Percentiles rank a stretch among this genome's conserved stretches.
phyloP scores from a whole-genome alignment of 2,797 vertebrate species.

The Myripristis murdjan region DNA sequence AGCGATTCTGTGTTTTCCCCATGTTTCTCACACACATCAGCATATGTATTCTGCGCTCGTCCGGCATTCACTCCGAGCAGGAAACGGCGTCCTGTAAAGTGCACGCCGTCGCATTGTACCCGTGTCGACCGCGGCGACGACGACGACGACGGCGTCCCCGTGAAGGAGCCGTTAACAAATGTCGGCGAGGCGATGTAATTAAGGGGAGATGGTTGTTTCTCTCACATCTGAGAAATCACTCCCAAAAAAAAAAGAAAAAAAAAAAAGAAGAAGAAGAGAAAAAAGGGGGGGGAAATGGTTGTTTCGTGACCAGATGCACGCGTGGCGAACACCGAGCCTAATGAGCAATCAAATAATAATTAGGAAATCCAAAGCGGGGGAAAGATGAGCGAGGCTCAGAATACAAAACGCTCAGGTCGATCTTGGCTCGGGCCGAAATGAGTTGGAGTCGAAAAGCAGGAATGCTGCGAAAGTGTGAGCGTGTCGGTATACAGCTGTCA shows the following conservation, averaged over 20 bases:
- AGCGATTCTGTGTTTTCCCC: slow-evolving; percentile 37
- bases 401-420: slow-evolving; percentile 74
- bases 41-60: background rate
- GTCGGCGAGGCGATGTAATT: slow-evolving; percentile 71
- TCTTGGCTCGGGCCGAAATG: slow-evolving; percentile 32
- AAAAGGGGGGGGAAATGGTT: too few relatives aligned
- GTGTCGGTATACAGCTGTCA: too few relatives aligned
- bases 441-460: slow-evolving; percentile 6
- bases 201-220: slow-evolving; percentile 62
- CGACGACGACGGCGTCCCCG: too few relatives aligned
- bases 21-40: slow-evolving; percentile 19
- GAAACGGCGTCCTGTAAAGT: too few relatives aligned
- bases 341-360: slow-evolving; percentile 88
- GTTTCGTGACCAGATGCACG: slow-evolving; percentile 75
- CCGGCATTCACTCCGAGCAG: too few relatives aligned
- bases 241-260: slow-evolving; percentile 33
- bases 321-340: slow-evolving; percentile 70
- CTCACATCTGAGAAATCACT: slow-evolving; percentile 52
- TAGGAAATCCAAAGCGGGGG: slow-evolving; percentile 75
- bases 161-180: slow-evolving; percentile 54
- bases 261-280: too few relatives aligned
- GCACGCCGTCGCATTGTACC: too few relatives aligned
- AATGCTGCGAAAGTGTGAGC: background rate
- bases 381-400: slow-evolving; percentile 55
- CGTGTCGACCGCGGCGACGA: too few relatives aligned